Evolutionary conservation across 1,140 invertebrate species (phyloP).

Genomic region (Harpegnathos saltator): DNA sequence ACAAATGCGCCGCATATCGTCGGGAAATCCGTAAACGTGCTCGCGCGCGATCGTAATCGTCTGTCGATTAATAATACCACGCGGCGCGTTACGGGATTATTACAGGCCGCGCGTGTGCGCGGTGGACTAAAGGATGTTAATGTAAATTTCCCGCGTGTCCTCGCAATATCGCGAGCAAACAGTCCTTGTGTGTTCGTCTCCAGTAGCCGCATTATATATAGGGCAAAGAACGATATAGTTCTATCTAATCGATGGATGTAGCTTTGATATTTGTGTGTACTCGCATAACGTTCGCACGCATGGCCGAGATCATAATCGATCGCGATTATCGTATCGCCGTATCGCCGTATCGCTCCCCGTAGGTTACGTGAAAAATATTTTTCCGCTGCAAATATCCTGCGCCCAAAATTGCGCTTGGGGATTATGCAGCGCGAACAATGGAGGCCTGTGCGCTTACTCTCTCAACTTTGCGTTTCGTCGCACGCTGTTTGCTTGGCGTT

Average conservation of each 20-base stretch:
- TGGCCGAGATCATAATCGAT: background rate
- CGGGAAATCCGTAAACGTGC: too few species aligned
- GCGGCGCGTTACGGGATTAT: slow-evolving; percentile 21
- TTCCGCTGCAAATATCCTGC: background rate
- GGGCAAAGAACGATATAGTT: slow-evolving; percentile 50
- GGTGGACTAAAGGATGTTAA: slow-evolving; percentile 46
- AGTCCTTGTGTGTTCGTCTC: slow-evolving; percentile 48
- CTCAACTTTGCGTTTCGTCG: background rate
- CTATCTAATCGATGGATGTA: slow-evolving; percentile 52
- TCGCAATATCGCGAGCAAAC: slow-evolving; percentile 45
- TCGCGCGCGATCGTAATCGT: slow-evolving; percentile 10
- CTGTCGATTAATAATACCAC: slow-evolving; percentile 20
- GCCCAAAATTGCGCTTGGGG: background rate
- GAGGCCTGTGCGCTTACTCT: background rate
- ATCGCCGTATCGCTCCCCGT: background rate
- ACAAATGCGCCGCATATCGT: too few species aligned
- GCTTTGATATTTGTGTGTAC: slow-evolving; percentile 30
- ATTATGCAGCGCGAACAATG: slow-evolving; percentile 41
- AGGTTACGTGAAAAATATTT: background rate
- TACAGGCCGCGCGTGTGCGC: background rate
- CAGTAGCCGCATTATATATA: slow-evolving; percentile 43
- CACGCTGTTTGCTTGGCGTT: background rate
- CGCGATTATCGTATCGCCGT: background rate
- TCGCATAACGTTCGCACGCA: background rate
- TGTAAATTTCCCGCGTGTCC: slow-evolving; percentile 43